phyloP scores from a whole-genome alignment of 1,140 invertebrate species.

The Dysdera silvatica region DNA sequence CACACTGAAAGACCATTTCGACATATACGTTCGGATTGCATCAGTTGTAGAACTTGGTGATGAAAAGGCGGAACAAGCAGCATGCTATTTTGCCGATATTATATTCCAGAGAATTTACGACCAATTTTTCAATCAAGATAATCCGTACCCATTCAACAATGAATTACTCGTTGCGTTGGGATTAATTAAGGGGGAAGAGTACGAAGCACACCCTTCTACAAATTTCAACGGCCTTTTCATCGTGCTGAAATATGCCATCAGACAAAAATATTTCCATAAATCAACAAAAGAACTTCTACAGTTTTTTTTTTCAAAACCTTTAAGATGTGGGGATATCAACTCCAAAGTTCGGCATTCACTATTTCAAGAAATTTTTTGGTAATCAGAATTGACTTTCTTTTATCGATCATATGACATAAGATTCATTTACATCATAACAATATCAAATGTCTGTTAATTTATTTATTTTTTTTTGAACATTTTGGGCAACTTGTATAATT shows the following conservation, averaged over 20 bases:
- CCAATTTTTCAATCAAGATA: neutral
- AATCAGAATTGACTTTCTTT: too few relatives aligned
- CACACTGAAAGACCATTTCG: neutral
- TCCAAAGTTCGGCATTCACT: too few relatives aligned
- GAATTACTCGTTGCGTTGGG: slow-evolving; percentile 58
- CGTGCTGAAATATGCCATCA: slow-evolving; percentile 39
- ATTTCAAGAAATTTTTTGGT: too few relatives aligned
- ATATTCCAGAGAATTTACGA: slow-evolving; percentile 18
- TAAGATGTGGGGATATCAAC: too few relatives aligned
- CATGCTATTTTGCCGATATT: slow-evolving; percentile 15
- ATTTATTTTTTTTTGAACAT: too few relatives aligned
- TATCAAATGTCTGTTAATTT: too few relatives aligned
- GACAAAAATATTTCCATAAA: slow-evolving; percentile 41
- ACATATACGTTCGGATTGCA: slow-evolving; percentile 10
- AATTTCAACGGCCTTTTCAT: slow-evolving; percentile 42
- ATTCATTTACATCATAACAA: too few relatives aligned
- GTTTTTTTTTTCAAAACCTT: slow-evolving; percentile 38
- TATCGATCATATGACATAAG: too few relatives aligned
- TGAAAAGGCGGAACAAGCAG: neutral
- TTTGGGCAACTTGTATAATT: too few relatives aligned
- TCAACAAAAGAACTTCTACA: slow-evolving; percentile 39
- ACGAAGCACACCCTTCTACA: slow-evolving; percentile 37
- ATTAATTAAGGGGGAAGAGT: slow-evolving; percentile 56
- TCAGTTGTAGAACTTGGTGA: neutral
- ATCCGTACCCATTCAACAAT: slow-evolving; percentile 53